Evolutionary conservation across 2,797 vertebrate genomes (phyloP).

Genomic region (Platyrinchus mystaceus): DNA sequence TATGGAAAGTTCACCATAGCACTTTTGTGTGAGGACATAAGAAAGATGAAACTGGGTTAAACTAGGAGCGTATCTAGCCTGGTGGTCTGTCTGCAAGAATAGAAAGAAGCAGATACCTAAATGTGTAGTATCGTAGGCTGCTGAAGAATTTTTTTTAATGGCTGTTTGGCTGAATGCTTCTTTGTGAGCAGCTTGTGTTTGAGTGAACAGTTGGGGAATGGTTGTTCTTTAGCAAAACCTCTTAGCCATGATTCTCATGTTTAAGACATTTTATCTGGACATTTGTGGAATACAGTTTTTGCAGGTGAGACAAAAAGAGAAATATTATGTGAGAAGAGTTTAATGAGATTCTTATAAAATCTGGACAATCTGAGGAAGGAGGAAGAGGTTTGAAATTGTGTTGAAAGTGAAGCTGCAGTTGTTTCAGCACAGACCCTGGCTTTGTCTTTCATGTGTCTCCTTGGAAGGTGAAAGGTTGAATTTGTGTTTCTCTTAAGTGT

Average conservation of each 20-base stretch:
- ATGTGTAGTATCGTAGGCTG: background rate
- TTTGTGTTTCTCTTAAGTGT: background rate
- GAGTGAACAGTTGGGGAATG: background rate
- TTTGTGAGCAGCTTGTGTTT: slow-evolving; percentile 17
- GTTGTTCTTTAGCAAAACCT: background rate
- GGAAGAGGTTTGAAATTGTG: background rate
- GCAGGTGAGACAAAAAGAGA: background rate
- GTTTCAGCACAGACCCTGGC: background rate
- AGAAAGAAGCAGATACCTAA: background rate
- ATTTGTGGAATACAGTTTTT: background rate
- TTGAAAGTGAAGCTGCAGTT: background rate
- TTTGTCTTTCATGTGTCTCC: background rate
- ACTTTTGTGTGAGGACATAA: background rate
- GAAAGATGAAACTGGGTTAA: background rate
- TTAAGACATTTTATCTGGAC: background rate
- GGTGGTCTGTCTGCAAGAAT: background rate
- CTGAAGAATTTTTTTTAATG: background rate
- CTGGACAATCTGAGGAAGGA: background rate
- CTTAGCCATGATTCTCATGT: background rate
- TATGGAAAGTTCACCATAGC: background rate
- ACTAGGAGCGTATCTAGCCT: background rate
- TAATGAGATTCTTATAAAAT: background rate
- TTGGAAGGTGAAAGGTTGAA: background rate
- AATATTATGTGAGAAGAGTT: background rate
- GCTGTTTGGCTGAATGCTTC: background rate